A percentile compares a stretch with the other conserved stretches of the same genome.
Conservation (phyloP, 1,140 invertebrate species). For the Drosophila lowei region DNA sequence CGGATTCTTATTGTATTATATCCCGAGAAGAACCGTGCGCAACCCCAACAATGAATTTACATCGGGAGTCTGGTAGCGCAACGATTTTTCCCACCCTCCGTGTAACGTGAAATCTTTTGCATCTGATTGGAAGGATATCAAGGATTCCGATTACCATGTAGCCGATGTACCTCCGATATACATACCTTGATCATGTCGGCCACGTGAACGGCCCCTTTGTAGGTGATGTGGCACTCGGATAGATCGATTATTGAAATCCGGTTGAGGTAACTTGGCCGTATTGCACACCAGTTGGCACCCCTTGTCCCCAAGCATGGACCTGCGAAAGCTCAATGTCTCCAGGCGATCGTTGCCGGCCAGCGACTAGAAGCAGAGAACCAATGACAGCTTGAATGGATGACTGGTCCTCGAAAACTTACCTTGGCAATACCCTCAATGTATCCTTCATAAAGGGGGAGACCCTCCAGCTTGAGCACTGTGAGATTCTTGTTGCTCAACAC, state of each 20-base stretch:
- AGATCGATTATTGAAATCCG: conserved; percentile 85
- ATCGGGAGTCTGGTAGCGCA: conserved; percentile 88
- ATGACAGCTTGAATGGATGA: neutral
- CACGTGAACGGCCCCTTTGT: conserved; percentile 83
- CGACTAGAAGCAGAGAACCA: conserved; percentile 65
- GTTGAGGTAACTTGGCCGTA: conserved; percentile 84
- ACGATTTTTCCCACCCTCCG: conserved; percentile 90
- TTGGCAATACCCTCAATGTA: conserved; percentile 84
- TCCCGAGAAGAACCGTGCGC: conserved; percentile 87
- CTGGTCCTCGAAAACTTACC: conserved; percentile 38
- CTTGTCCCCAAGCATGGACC: conserved; percentile 85
- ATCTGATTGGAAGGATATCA: conserved; percentile 43
- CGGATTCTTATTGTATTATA: no score
- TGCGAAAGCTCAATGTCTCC: conserved; percentile 85
- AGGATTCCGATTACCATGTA: no score
- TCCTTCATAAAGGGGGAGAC: conserved; percentile 85
- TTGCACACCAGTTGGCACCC: conserved; percentile 86
- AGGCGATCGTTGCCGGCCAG: conserved; percentile 84
- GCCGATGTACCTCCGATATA: neutral
- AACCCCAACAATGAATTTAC: conserved; percentile 88
- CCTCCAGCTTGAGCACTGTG: conserved; percentile 85
- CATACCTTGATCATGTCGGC: conserved; percentile 84
- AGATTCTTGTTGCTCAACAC: conserved; percentile 84
- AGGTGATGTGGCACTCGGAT: conserved; percentile 84
- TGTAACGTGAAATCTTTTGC: conserved; percentile 85